Evolutionary conservation across 2,888 invertebrate genomes (phyloP).

Genomic region (Pristionchus arcanus): DNA sequence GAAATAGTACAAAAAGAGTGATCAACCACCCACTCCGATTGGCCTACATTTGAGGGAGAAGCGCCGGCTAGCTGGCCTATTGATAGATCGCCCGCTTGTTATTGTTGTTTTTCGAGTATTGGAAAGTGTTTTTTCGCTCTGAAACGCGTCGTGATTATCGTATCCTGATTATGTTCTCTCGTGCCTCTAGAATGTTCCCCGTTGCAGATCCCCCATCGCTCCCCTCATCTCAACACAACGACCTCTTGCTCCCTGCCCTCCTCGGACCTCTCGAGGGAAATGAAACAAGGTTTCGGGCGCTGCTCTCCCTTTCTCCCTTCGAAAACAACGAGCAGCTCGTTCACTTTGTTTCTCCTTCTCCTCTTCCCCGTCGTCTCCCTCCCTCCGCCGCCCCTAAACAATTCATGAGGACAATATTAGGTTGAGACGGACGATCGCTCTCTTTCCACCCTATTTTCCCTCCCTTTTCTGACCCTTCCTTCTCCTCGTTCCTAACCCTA

Average conservation of each 20-base stretch:
- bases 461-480: background rate
- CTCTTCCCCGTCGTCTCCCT: background rate
- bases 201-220: background rate
- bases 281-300: conserved; percentile 3
- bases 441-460: background rate
- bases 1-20: background rate
- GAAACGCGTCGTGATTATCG: background rate
- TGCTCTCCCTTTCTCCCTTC: background rate
- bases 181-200: background rate
- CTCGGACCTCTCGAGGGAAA: conserved; percentile 36
- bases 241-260: background rate
- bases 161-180: background rate
- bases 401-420: conserved; percentile 50
- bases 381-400: conserved; percentile 45
- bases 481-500: background rate
- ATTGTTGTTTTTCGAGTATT: background rate
- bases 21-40: conserved; percentile 26
- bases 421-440: background rate
- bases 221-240: background rate
- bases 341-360: conserved; percentile 18
- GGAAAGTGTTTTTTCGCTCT: no score
- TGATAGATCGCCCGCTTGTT: background rate
- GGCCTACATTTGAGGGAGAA: background rate
- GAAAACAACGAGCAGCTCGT: conserved; percentile 16
- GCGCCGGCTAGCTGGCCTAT: background rate